Evolutionary conservation across 2,888 invertebrate genomes (phyloP).

Genomic region (Cheilosia pagana): DNA sequence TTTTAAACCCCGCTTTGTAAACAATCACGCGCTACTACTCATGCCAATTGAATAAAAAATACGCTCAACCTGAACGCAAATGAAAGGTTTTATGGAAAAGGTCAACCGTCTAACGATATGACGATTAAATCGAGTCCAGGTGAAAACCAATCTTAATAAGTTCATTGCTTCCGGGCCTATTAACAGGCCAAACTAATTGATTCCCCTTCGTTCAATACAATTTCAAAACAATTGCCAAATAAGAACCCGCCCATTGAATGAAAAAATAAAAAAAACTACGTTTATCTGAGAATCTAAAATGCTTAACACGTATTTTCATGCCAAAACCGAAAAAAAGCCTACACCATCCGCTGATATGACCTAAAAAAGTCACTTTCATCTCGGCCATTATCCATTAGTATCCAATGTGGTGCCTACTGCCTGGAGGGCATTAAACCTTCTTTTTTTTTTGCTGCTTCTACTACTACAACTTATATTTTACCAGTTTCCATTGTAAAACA

Average conservation of each 20-base stretch:
- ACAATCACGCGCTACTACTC: too few relatives aligned
- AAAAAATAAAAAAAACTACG: too few relatives aligned
- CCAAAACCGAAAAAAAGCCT: neutral
- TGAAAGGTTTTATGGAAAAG: too few relatives aligned
- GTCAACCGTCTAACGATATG: too few relatives aligned
- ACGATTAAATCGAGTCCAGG: neutral
- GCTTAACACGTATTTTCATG: slow-evolving; percentile 24
- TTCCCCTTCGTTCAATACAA: neutral
- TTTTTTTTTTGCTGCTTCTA: neutral
- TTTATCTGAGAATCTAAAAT: slow-evolving; percentile 13
- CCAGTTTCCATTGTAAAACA: slow-evolving; percentile 49
- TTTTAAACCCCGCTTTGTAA: too few relatives aligned
- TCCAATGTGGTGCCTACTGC: slow-evolving; percentile 19
- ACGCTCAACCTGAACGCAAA: too few relatives aligned
- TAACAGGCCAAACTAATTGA: slow-evolving; percentile 1
- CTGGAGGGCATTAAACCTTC: slow-evolving; percentile 54
- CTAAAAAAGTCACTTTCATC: slow-evolving; percentile 73
- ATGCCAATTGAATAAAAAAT: too few relatives aligned
- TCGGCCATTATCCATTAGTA: slow-evolving; percentile 34
- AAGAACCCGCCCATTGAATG: neutral
- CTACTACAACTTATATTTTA: slow-evolving; percentile 24
- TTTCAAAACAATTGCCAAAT: neutral
- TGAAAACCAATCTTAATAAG: neutral
- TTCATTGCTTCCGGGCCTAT: slow-evolving; percentile 15
- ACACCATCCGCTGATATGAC: slow-evolving; percentile 56